A percentile compares a stretch with the other conserved stretches of the same genome.
These are phyloP conservation scores for Tauraco hartlaubi DNA, from an alignment of 2,797 vertebrate genomes.

Conservation along the genomic window DNA sequence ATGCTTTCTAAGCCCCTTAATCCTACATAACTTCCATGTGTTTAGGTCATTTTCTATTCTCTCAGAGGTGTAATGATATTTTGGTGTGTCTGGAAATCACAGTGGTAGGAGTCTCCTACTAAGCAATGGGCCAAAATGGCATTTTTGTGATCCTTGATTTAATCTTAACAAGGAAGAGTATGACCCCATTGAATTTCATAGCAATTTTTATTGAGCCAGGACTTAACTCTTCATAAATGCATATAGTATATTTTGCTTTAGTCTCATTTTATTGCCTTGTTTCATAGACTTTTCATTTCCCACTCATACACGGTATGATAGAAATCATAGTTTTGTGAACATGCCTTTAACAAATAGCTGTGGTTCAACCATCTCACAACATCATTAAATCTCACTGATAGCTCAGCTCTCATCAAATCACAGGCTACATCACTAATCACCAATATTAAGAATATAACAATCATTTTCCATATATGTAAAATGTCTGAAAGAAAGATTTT, in stretches of 20 bases:
- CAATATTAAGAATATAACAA: slow-evolving; percentile 42
- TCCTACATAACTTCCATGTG: accelerated
- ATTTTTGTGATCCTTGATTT: neutral
- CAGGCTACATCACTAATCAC: neutral
- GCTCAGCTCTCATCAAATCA: slow-evolving; percentile 44
- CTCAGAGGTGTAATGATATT: neutral
- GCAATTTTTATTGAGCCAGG: neutral
- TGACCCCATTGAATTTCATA: neutral
- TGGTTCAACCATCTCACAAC: neutral
- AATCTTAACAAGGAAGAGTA: neutral
- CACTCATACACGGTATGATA: neutral
- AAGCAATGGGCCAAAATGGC: neutral
- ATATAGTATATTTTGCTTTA: neutral
- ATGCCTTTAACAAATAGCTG: neutral
- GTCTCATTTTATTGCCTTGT: neutral
- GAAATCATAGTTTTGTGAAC: neutral
- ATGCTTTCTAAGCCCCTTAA: neutral
- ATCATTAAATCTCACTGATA: slow-evolving; percentile 21
- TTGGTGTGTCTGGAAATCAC: neutral
- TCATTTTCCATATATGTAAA: slow-evolving; percentile 4
- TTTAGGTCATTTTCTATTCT: neutral
- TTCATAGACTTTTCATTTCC: neutral
- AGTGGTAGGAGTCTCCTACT: neutral
- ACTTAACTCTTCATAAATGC: neutral
- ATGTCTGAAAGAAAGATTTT: slow-evolving; percentile 13